Percentiles rank a stretch among this genome's conserved stretches.
These are phyloP conservation scores for Formica selysi DNA, from an alignment of 1,140 invertebrate genomes.

Conservation along the genomic window DNA sequence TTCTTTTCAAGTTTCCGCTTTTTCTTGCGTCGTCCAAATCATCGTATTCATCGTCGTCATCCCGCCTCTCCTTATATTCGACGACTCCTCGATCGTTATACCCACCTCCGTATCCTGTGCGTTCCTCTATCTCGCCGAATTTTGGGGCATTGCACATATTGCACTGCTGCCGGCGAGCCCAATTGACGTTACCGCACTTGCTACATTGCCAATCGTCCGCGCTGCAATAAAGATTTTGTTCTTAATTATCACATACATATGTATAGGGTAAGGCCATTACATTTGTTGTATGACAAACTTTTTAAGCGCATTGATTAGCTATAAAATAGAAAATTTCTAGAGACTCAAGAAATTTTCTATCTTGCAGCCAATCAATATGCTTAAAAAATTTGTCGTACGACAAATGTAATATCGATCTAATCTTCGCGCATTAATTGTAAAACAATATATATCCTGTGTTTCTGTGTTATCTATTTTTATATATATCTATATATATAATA, in stretches of 20 bases:
- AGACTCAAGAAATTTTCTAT: too few relatives aligned
- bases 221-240: constrained; percentile 88
- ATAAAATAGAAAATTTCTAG: too few relatives aligned
- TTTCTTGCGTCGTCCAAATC: constrained; percentile 98
- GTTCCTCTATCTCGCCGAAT: constrained; percentile 95
- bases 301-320: too few relatives aligned
- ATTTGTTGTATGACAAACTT: too few relatives aligned
- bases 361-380: too few relatives aligned
- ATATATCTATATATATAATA: background rate
- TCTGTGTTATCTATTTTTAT: background rate
- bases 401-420: too few relatives aligned
- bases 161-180: constrained; percentile 98
- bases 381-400: too few relatives aligned
- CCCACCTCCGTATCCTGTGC: constrained; percentile 94
- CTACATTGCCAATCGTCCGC: constrained; percentile 99
- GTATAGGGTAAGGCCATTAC: too few relatives aligned
- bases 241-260: background rate
- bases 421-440: constrained; percentile 3
- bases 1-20: constrained; percentile 87
- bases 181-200: constrained; percentile 99
- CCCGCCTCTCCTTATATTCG: constrained; percentile 95
- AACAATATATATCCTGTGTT: background rate
- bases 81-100: constrained; percentile 98
- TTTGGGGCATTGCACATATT: constrained; percentile 99
- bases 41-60: constrained; percentile 97